phyloP scores from a whole-genome alignment of 2,113 vertebrate species.

The Salvelinus sp. region DNA sequence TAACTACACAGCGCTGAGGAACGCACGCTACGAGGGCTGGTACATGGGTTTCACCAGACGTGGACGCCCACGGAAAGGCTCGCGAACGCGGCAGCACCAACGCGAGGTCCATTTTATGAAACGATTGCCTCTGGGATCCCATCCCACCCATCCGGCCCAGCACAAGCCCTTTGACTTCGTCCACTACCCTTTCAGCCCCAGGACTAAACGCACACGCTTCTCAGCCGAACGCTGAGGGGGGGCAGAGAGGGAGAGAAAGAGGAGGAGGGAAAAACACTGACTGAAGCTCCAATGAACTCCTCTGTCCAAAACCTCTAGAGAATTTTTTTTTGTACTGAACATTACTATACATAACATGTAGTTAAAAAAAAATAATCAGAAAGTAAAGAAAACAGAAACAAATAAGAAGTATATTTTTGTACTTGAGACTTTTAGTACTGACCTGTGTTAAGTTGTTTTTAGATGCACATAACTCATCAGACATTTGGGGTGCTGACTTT shows the following conservation, averaged over 20 bases:
- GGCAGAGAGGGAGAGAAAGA: constrained; percentile 24
- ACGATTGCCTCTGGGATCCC: constrained; percentile 90
- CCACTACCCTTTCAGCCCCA: constrained; percentile 92
- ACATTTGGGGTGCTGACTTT: constrained; percentile 46
- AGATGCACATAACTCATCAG: constrained; percentile 55
- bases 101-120: constrained; percentile 99
- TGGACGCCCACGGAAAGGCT: constrained; percentile 92
- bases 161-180: constrained; percentile 95
- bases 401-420: constrained; percentile 93
- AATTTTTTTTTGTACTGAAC: constrained; percentile 55
- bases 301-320: constrained; percentile 42
- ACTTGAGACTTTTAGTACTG: constrained; percentile 75
- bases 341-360: constrained; percentile 70
- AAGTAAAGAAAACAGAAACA: constrained; percentile 47
- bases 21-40: constrained; percentile 93
- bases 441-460: constrained; percentile 45
- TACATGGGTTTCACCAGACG: constrained; percentile 98
- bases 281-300: constrained; percentile 26
- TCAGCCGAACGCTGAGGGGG: constrained; percentile 73
- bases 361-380: constrained; percentile 42
- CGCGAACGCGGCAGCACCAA: constrained; percentile 95
- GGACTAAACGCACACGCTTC: constrained; percentile 95
- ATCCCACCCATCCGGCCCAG: constrained; percentile 75
- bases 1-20: constrained; percentile 97
- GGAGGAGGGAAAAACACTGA: constrained; percentile 20